These are phyloP conservation scores for Aphyosemion australe DNA, from an alignment of 2,113 vertebrate genomes.

Conservation along the genomic window DNA sequence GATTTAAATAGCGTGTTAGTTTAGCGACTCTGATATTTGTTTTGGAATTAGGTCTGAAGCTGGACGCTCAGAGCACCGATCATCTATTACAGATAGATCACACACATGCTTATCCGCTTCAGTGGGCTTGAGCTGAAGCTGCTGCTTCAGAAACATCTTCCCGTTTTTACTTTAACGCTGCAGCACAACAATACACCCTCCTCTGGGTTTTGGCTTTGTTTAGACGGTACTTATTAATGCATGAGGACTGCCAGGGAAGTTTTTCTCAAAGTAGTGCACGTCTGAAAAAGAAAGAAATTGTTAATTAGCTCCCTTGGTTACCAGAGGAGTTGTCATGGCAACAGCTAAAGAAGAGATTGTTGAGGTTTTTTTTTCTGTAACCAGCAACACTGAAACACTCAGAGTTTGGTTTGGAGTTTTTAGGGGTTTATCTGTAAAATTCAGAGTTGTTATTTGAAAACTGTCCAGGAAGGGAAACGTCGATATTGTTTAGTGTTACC, in stretches of 20 bases:
- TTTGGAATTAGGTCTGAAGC: slow-evolving; percentile 49
- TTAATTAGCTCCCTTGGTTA: slow-evolving; percentile 65
- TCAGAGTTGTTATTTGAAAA: slow-evolving; percentile 25
- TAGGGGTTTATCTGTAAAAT: slow-evolving; percentile 46
- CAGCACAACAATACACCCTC: slow-evolving; percentile 15
- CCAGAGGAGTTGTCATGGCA: slow-evolving; percentile 58
- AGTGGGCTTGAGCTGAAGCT: slow-evolving; percentile 5
- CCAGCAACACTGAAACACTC: slow-evolving; percentile 28
- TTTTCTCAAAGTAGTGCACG: slow-evolving; percentile 41
- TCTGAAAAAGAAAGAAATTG: slow-evolving; percentile 6
- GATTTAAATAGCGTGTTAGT: slow-evolving; percentile 71
- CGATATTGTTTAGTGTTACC: not conserved
- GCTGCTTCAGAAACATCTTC: not conserved
- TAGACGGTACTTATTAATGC: slow-evolving; percentile 36
- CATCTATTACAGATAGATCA: not conserved
- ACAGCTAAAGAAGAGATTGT: slow-evolving; percentile 35
- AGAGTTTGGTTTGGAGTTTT: slow-evolving; percentile 41
- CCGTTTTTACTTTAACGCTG: slow-evolving; percentile 2
- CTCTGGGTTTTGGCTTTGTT: slow-evolving; percentile 47
- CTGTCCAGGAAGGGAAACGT: slow-evolving; percentile 23
- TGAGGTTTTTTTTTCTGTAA: slow-evolving; percentile 40
- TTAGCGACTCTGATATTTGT: slow-evolving; percentile 67
- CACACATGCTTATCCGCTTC: slow-evolving; percentile 5
- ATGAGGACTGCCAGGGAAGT: slow-evolving; percentile 38
- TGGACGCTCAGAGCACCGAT: not conserved